Conservation (phyloP, 2,113 vertebrate species). For the Psophia crepitans region DNA sequence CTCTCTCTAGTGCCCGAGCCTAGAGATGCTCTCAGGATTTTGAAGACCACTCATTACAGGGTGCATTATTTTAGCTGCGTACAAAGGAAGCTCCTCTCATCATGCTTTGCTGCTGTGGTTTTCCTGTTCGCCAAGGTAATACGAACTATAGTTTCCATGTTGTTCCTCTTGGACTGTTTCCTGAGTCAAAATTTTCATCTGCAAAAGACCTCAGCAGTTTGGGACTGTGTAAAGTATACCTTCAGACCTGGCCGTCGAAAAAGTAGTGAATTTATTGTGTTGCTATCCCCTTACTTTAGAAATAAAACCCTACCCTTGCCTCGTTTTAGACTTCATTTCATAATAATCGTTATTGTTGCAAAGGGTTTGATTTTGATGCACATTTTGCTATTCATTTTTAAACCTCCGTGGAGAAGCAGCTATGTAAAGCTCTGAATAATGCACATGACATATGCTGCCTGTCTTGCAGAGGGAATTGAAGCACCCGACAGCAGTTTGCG, state of each 20-base stretch:
- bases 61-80: neutral
- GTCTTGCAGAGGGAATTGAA: neutral
- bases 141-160: neutral
- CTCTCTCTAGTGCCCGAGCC: neutral
- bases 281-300: neutral
- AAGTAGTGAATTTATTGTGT: neutral
- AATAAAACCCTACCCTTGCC: neutral
- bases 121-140: neutral
- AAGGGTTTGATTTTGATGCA: neutral
- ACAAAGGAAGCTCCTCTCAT: neutral
- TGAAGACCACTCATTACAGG: neutral
- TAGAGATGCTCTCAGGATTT: neutral
- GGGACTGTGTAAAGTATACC: neutral
- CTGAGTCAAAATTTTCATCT: neutral
- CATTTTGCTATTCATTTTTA: neutral
- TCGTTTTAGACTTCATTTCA: neutral
- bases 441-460: slow-evolving; percentile 29
- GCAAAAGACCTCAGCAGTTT: neutral
- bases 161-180: neutral
- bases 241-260: neutral
- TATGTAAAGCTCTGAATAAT: slow-evolving; percentile 19
- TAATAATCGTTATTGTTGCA: neutral
- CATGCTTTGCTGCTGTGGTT: neutral
- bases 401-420: neutral
- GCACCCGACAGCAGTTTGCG: neutral